Evolutionary conservation across 2,113 vertebrate genomes (phyloP), one percentile per base, ranked within the genome.

Genomic region (Vimba vimba): DNA sequence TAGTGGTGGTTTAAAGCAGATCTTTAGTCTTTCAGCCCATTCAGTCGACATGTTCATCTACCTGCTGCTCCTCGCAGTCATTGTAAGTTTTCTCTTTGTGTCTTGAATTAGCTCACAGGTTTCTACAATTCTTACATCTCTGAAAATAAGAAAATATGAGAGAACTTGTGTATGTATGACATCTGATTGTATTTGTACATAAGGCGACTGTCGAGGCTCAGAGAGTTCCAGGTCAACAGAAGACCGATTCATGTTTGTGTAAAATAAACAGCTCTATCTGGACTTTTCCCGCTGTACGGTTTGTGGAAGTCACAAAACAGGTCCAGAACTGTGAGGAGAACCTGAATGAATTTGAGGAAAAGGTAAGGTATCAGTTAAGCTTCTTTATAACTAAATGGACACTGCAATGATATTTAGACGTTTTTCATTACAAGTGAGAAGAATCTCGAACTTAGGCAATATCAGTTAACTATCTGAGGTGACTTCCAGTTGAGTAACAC

Each of bases 231-330:
- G 93, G 94, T 12, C 23, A 23, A 52, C 87, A 23, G 71, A 74
- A 39, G 19, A 0, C 86, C 0, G 89, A 59, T 9, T 84, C 89
- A 0, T 94, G 94, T 66, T 75, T 85, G 39, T 95, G 94, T 52
- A 33, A 78, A 10, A 89, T 94, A 45, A 85, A 93, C 86, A 82
- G 90, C 71, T 85, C 33, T 6, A 1, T 57, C 62, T 95, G 94
- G 93, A 77, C 71, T 0, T 94, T 95, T 64, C 94, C 94, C 6
- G 85, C 79, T 2, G 17, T 25, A 36, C 84, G 78, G 73, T 96
- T 91, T 23, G 87, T 92, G 21, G 39, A 39, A 0, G 83, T 91
- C 23, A 77, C 88, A 79, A 43, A 86, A 76, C 79, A 91, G 62
- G 36, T 94, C 5, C 19, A 93, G 62, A 79, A 59, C 47, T 93